These are phyloP conservation scores for Mechanitis mazaeus DNA, from an alignment of 2,888 invertebrate genomes.

Conservation along the genomic window DNA sequence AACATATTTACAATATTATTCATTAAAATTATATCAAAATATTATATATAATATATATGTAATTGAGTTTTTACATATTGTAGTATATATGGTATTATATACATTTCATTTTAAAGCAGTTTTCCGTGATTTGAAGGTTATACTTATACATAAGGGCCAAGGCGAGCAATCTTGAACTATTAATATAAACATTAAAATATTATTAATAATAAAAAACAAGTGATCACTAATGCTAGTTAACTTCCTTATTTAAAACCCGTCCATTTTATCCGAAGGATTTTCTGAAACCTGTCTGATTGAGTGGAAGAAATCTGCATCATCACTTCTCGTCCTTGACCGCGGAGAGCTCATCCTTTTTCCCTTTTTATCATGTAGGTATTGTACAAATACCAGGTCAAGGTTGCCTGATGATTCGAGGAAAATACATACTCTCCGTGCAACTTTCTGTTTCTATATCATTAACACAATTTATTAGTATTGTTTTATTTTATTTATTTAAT, in stretches of 20 bases:
- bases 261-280: neutral
- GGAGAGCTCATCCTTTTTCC: conserved; percentile 46
- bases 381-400: conserved; percentile 60
- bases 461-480: neutral
- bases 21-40: neutral
- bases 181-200: conserved; percentile 15
- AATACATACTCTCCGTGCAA: conserved; percentile 28
- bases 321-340: conserved; percentile 21
- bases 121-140: conserved; percentile 46
- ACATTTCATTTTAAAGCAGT: conserved; percentile 39
- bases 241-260: neutral
- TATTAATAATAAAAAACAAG: neutral
- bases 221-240: neutral
- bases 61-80: too few relatives aligned
- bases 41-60: too few relatives aligned
- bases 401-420: conserved; percentile 56
- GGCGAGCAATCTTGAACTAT: conserved; percentile 24
- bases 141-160: conserved; percentile 45
- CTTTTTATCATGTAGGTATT: conserved; percentile 34
- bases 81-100: neutral
- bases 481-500: too few relatives aligned
- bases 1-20: neutral
- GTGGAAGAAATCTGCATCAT: conserved; percentile 13
- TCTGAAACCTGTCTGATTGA: too few relatives aligned
- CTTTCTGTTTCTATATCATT: conserved; percentile 30